Conservation (phyloP, 1,140 invertebrate species). For the Euglossa dilemma region DNA sequence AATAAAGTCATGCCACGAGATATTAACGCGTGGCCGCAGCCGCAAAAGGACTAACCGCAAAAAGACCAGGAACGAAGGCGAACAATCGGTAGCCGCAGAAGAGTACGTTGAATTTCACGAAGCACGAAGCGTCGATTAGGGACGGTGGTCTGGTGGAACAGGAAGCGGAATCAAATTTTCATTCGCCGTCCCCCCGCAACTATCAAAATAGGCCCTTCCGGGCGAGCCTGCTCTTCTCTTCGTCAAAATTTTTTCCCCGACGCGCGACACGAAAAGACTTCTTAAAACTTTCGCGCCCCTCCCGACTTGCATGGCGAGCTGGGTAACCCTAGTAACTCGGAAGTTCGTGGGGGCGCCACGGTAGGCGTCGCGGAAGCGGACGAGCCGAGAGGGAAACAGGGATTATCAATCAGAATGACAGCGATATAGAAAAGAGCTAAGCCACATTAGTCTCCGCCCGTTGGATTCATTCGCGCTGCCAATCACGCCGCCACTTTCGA, state of each 20-base stretch:
- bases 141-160: neutral
- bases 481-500: slow-evolving; percentile 61
- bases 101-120: slow-evolving; percentile 2
- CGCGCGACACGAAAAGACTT: slow-evolving; percentile 45
- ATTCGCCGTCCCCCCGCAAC: neutral
- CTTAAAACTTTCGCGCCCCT: slow-evolving; percentile 33
- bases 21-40: too few relatives aligned
- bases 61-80: too few relatives aligned
- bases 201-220: slow-evolving; percentile 34
- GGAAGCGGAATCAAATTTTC: slow-evolving; percentile 27
- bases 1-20: too few relatives aligned
- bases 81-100: neutral
- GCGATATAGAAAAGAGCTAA: slow-evolving; percentile 59
- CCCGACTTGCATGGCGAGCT: neutral
- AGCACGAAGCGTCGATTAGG: slow-evolving; percentile 15
- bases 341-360: slow-evolving; percentile 8
- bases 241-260: slow-evolving; percentile 16
- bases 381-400: slow-evolving; percentile 20
- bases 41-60: too few relatives aligned
- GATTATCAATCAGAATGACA: slow-evolving; percentile 74
- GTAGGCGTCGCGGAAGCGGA: slow-evolving; percentile 9
- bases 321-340: neutral
- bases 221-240: neutral
- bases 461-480: slow-evolving; percentile 69
- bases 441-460: slow-evolving; percentile 69